A percentile compares a stretch with the other conserved stretches of the same genome.
Evolutionary conservation across 2,888 invertebrate genomes (phyloP).

Genomic region (Lepidocyrtoides sp.): DNA sequence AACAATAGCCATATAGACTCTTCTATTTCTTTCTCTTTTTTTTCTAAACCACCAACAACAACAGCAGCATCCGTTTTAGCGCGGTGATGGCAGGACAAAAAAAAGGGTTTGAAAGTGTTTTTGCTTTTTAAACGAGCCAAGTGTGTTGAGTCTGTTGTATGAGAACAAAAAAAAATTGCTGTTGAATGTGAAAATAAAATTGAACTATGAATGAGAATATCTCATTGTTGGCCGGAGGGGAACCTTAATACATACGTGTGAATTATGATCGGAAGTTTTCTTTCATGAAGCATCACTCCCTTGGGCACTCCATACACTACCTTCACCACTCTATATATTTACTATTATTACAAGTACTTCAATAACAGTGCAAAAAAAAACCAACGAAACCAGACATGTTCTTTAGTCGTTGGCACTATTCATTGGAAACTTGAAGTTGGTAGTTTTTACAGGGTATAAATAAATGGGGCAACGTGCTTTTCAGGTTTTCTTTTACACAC

Average conservation of each 20-base stretch:
- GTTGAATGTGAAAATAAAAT: conserved; percentile 33
- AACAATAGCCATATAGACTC: no score
- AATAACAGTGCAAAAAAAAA: background rate
- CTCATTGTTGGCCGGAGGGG: conserved; percentile 76
- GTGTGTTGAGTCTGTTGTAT: conserved; percentile 12
- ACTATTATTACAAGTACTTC: background rate
- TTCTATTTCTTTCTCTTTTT: no score
- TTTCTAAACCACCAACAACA: conserved; percentile 1
- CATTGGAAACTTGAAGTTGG: conserved; percentile 59
- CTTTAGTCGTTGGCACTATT: conserved; percentile 9
- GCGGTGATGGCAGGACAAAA: background rate
- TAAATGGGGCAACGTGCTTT: conserved; percentile 71
- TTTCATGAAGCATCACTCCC: conserved; percentile 80
- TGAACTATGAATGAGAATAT: conserved; percentile 50
- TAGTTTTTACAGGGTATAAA: conserved; percentile 60
- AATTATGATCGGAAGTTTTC: conserved; percentile 80
- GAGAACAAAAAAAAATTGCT: conserved; percentile 13
- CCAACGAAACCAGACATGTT: background rate
- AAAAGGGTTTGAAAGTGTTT: conserved; percentile 8
- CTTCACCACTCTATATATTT: background rate
- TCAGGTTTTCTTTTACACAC: background rate
- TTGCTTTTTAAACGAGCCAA: conserved; percentile 25
- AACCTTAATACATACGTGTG: conserved; percentile 76
- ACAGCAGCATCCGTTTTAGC: background rate
- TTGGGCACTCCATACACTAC: conserved; percentile 66